Conservation (phyloP, 2,113 vertebrate species). For the Notothenia coriiceps region DNA sequence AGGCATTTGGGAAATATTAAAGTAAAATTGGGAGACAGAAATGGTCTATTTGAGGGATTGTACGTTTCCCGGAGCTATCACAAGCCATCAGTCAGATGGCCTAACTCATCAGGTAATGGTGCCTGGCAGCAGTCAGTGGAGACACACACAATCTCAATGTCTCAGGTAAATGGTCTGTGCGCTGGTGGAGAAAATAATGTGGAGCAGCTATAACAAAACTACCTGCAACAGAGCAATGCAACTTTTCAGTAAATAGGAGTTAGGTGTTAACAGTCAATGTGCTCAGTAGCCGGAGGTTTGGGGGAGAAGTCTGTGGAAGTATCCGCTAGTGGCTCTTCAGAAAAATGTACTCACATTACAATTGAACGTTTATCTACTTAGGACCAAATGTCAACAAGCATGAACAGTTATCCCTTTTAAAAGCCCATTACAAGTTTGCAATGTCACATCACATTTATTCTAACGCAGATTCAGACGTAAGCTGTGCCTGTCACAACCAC, state of each 20-base stretch:
- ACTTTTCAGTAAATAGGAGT: slow-evolving; percentile 38
- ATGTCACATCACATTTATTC: slow-evolving; percentile 7
- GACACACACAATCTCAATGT: slow-evolving; percentile 41
- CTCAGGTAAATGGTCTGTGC: slow-evolving; percentile 38
- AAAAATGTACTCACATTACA: slow-evolving; percentile 3
- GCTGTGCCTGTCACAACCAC: not conserved
- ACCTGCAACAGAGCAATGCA: slow-evolving; percentile 38
- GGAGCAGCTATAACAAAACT: slow-evolving; percentile 17
- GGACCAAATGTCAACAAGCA: not conserved
- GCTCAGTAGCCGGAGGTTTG: slow-evolving; percentile 27
- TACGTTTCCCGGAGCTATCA: slow-evolving; percentile 66
- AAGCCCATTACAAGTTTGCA: not conserved
- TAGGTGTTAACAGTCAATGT: slow-evolving; percentile 35
- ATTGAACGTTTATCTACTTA: slow-evolving; percentile 12
- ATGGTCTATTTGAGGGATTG: slow-evolving; percentile 77
- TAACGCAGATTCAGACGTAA: not conserved
- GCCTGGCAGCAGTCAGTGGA: slow-evolving; percentile 63
- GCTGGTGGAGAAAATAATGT: slow-evolving; percentile 11
- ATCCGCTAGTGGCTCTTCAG: not conserved
- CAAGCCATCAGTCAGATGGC: slow-evolving; percentile 73
- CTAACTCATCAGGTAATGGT: slow-evolving; percentile 63
- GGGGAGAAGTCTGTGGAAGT: not conserved
- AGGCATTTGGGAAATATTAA: slow-evolving; percentile 70
- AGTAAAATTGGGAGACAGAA: slow-evolving; percentile 75
- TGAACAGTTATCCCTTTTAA: not conserved